These are phyloP conservation scores for Pollenia griseotomentosa DNA, from an alignment of 2,888 invertebrate genomes.

Conservation along the genomic window DNA sequence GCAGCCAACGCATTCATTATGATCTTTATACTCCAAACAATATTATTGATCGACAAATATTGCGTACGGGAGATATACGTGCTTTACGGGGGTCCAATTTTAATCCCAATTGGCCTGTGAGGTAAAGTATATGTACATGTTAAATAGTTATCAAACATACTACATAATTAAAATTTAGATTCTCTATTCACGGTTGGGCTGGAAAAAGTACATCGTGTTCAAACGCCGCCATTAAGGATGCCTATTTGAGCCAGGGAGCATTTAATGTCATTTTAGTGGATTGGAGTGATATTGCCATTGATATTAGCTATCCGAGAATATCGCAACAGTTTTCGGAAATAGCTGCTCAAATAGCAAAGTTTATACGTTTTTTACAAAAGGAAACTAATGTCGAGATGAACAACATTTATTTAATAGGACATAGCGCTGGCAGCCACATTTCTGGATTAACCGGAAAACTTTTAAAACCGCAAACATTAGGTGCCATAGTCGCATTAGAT, in stretches of 20 bases:
- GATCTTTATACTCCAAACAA: constrained; percentile 80
- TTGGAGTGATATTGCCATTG: constrained; percentile 80
- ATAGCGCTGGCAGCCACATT: constrained; percentile 83
- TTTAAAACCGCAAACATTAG: constrained; percentile 75
- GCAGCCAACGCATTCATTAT: constrained; percentile 76
- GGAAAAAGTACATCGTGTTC: constrained; percentile 79
- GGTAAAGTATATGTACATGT: constrained; percentile 59
- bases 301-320: constrained; percentile 79
- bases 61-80: constrained; percentile 76
- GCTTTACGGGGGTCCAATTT: constrained; percentile 77
- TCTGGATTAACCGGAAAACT: constrained; percentile 80
- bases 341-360: constrained; percentile 77
- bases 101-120: constrained; percentile 80
- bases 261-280: constrained; percentile 82
- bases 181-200: constrained; percentile 81
- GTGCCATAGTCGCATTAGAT: constrained; percentile 82
- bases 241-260: constrained; percentile 79
- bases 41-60: constrained; percentile 76
- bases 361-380: constrained; percentile 80
- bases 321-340: constrained; percentile 79
- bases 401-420: constrained; percentile 81
- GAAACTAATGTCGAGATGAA: constrained; percentile 76
- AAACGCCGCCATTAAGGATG: constrained; percentile 81
- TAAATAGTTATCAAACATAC: neutral
- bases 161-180: constrained; percentile 70